Evolutionary conservation across 2,113 vertebrate species (phyloP), one percentile per base, ranked within the genome.

Genomic region (Kryptolebias marmoratus): DNA sequence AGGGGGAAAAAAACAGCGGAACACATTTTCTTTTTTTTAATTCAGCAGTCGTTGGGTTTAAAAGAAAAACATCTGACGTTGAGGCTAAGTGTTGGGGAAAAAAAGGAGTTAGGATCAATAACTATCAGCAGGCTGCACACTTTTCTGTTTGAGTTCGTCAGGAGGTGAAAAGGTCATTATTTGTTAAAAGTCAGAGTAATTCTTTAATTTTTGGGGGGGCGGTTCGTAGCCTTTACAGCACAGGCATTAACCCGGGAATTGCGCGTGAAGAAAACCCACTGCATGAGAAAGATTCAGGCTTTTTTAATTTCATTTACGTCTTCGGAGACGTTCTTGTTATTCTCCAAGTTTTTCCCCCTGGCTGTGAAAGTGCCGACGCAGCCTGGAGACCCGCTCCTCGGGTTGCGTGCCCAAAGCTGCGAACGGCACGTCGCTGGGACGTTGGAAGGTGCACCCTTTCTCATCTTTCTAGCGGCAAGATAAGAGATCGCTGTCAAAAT

Each of bases 61-160:
- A 39, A 70, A 49, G n/a, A 60, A 70, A 22, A 16, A n/a, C 9
- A 10, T 52, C 45, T 47, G 65, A 28, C 15, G 58, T 50, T 59
- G 47, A 42, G 59, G 67, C 52, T 11, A 56, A 30, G 13, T 27
- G 7, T 36, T 22, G 22, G 22, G 22, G 22, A 22, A 22, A 22
- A 22, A 22, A 22, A 22, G 22, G 22, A 22, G 22, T 22, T 22
- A 22, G 22, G 22, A 59, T 59, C 30, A 32, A 57, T 16, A 32
- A 32, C 55, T 27, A 11, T n/a, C 52, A 27, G 53, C 22, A 27
- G 3, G 11, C 13, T n/a, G 18, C n/a, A 54, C 52, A 27, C 1
- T 3, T 15, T 8, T 42, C 4, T 42, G 4, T 42, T 56, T 3
- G 50, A 53, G 50, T 53, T 27, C 50, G 27, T 27, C n/a, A 2